Evolutionary conservation across 2,797 vertebrate genomes (phyloP), one percentile per base, ranked within the genome.

Genomic region (Cuculus canorus): DNA sequence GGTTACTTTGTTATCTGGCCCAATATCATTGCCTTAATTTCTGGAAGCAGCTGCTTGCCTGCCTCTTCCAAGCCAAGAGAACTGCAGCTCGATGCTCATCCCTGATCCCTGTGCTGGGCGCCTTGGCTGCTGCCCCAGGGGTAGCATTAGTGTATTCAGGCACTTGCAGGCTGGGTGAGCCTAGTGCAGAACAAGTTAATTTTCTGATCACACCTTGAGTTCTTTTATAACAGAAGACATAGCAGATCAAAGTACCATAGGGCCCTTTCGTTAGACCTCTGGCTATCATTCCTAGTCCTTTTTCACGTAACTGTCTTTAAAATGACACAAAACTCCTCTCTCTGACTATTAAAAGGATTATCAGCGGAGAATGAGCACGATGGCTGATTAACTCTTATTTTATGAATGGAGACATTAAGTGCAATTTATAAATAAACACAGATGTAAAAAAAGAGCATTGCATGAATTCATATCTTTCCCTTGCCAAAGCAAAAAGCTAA

Each of bases 391-490:
- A 92, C 37, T 64, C 64, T 78, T 85, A n/a, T 82, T 95, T 95
- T 92, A 87, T 92, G 79, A 95, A 91, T 59, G 54, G 11, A 79
- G 41, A 72, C 16, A 65, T 77, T 68, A 57, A 72, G 27, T 35
- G 53, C 65, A 71, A 83, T 94, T 95, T 73, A 81, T 87, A 96
- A 96, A 95, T 79, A 96, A 92, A 78, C 68, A 69, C 48, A 89
- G 81, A 89, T 87, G 81, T 87, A 53, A 75, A 87, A 87, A 93
- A 95, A 85, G 17, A 91, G 60, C 56, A 85, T 61, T 68, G 41
- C 82, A 81, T 64, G 17, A 91, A 95, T 92, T 89, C 70, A 61
- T 73, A 37, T 78, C 28, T 77, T 82, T 65, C 48, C 19, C 17
- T 82, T 87, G 88, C 75, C 92, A 96, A 85, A 90, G 48, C 60